Evolutionary conservation across 1,140 invertebrate genomes (phyloP).

Genomic region (Sesamia nonagrioides): DNA sequence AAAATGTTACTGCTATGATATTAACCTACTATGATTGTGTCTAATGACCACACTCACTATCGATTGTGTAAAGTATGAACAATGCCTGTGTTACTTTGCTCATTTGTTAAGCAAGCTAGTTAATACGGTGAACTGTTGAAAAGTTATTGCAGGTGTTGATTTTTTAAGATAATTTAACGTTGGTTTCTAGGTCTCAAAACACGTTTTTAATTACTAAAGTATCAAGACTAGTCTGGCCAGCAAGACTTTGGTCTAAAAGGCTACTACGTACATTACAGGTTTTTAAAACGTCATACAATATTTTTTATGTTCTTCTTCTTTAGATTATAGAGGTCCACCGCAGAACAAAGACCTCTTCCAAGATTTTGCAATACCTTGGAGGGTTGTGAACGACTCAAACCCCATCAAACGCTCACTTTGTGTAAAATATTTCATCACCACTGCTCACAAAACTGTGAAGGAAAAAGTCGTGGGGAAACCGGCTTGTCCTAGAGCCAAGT

Average conservation of each 20-base stretch:
- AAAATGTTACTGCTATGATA: slow-evolving; percentile 29
- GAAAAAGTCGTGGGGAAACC: no score
- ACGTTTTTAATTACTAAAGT: background rate
- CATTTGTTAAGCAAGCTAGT: slow-evolving; percentile 18
- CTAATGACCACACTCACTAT: slow-evolving; percentile 16
- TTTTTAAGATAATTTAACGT: background rate
- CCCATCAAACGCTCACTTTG: no score
- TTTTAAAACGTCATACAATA: no score
- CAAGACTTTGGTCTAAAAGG: background rate
- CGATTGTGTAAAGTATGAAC: slow-evolving; percentile 31
- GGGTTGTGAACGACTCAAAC: no score
- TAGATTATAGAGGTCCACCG: no score
- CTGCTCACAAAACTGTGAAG: no score
- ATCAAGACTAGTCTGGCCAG: background rate
- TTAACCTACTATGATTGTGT: slow-evolving; percentile 28
- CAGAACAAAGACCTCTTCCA: no score
- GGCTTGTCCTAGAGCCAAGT: no score
- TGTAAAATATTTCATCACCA: no score
- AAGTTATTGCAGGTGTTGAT: slow-evolving; percentile 24
- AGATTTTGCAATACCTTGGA: no score
- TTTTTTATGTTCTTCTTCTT: no score
- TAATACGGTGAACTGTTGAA: slow-evolving; percentile 10
- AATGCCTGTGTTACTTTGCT: slow-evolving; percentile 38
- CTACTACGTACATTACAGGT: no score
- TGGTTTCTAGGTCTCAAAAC: background rate